phyloP scores from a whole-genome alignment of 2,797 vertebrate genomes.

The Scolopax bukidnonensis region DNA sequence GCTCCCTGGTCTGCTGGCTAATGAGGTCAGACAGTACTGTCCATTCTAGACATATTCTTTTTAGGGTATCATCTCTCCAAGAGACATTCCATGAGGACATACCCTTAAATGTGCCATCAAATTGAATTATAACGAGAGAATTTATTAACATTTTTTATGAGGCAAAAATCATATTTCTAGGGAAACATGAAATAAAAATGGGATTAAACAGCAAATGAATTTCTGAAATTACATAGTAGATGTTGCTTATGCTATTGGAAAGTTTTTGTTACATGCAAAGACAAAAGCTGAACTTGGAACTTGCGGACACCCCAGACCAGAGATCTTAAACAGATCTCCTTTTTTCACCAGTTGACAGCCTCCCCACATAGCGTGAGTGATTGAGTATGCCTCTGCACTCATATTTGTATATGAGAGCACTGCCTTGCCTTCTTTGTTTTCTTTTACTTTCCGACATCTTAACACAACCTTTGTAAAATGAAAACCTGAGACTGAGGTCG shows the following conservation, averaged over 20 bases:
- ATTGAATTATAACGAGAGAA: conserved; percentile 52
- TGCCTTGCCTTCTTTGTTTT: background rate
- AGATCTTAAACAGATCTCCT: background rate
- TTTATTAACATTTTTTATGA: conserved; percentile 63
- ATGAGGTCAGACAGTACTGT: conserved; percentile 72
- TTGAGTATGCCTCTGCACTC: background rate
- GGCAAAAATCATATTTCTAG: conserved; percentile 2
- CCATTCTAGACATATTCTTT: conserved; percentile 68
- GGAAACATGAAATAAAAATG: conserved; percentile 26
- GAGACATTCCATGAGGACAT: conserved; percentile 60
- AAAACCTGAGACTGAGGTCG: background rate
- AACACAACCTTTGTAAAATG: background rate
- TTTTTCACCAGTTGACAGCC: background rate
- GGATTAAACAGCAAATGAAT: background rate
- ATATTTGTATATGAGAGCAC: background rate
- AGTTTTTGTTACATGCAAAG: background rate
- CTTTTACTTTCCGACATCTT: background rate
- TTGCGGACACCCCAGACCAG: background rate
- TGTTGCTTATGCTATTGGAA: background rate
- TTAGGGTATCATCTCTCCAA: conserved; percentile 61
- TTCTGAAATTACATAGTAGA: background rate
- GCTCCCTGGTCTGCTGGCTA: conserved; percentile 47
- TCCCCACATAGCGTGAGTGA: background rate
- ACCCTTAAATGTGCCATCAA: conserved; percentile 61
- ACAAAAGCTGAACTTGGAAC: conserved; percentile 16